Evolutionary conservation across 2,888 invertebrate species (phyloP).

Genomic region (Tetramorium bicarinatum): DNA sequence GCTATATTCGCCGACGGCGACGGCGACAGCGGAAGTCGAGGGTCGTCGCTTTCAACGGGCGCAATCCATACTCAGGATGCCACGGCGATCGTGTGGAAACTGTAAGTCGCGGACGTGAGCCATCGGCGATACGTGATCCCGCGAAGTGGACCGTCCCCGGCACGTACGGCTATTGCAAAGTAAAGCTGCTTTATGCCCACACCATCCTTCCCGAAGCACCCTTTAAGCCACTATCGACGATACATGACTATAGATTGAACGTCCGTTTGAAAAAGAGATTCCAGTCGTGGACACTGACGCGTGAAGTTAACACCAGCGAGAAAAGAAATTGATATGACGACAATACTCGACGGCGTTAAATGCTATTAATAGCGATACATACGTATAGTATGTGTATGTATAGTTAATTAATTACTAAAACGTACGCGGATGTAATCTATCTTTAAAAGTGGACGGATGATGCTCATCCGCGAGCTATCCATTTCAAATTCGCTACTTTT

Average conservation of each 20-base stretch:
- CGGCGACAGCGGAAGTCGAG: slow-evolving; percentile 45
- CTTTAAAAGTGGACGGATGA: neutral
- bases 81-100: slow-evolving; percentile 73
- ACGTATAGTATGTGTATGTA: too few species aligned
- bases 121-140: slow-evolving; percentile 77
- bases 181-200: slow-evolving; percentile 61
- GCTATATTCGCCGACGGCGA: slow-evolving; percentile 13
- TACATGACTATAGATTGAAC: slow-evolving; percentile 47
- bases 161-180: slow-evolving; percentile 60
- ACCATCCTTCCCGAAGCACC: slow-evolving; percentile 38
- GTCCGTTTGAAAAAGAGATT: slow-evolving; percentile 35
- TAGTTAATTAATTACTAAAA: neutral
- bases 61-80: slow-evolving; percentile 55
- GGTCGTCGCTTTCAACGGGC: slow-evolving; percentile 51
- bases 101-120: slow-evolving; percentile 77
- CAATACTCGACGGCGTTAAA: neutral
- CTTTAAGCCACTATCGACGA: slow-evolving; percentile 61
- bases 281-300: neutral
- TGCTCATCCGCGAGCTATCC: neutral
- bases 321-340: neutral
- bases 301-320: neutral
- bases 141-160: slow-evolving; percentile 57
- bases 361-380: neutral
- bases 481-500: slow-evolving; percentile 5
- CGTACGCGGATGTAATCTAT: neutral